Conservation (phyloP, 2,113 vertebrate genomes). For the Natator depressus region DNA sequence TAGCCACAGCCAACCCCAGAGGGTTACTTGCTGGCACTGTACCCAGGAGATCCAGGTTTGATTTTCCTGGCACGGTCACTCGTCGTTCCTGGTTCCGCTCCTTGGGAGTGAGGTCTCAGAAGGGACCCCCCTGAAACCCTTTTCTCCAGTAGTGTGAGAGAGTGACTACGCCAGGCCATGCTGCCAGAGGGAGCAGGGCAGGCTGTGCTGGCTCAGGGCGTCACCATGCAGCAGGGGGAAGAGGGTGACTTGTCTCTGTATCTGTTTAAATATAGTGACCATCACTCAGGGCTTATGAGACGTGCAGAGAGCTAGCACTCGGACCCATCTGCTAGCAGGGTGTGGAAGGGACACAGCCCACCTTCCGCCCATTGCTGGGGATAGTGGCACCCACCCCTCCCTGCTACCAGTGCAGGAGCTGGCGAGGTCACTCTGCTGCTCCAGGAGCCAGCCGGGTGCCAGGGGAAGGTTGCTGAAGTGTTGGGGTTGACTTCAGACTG, state of each 20-base stretch:
- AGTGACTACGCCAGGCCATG: neutral
- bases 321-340: too few species aligned
- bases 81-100: slow-evolving; percentile 13
- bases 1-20: slow-evolving; percentile 53
- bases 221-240: neutral
- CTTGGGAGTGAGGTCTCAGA: slow-evolving; percentile 16
- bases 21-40: neutral
- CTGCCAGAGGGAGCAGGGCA: neutral
- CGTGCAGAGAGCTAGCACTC: too few species aligned
- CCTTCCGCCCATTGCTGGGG: too few species aligned
- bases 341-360: too few species aligned
- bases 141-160: neutral
- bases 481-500: too few species aligned
- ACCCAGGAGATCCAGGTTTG: slow-evolving; percentile 30
- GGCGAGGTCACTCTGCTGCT: too few species aligned
- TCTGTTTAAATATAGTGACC: neutral
- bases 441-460: too few species aligned
- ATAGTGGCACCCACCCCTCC: too few species aligned
- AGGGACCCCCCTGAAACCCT: fast-evolving
- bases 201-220: neutral
- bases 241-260: neutral
- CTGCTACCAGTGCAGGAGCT: too few species aligned
- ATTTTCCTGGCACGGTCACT: neutral
- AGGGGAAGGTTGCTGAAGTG: too few species aligned
- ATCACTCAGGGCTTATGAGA: too few species aligned